Evolutionary conservation across 2,797 vertebrate genomes (phyloP).

Genomic region (Prunella strophiata): DNA sequence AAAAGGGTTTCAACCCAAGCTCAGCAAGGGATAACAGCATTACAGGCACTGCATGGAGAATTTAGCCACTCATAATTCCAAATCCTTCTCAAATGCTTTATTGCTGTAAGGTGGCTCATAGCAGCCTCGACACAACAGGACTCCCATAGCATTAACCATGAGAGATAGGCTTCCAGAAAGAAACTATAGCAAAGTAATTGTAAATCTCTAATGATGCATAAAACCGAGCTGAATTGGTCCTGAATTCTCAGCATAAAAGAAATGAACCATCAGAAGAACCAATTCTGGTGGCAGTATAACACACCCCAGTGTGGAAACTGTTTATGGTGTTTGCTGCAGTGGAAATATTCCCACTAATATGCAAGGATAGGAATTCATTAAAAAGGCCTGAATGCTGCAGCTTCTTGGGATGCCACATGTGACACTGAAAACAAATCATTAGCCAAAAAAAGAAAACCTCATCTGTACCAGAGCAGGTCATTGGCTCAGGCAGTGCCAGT

Average conservation of each 20-base stretch:
- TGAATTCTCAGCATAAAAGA: constrained; percentile 68
- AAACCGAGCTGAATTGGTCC: constrained; percentile 66
- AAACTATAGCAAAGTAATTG: constrained; percentile 74
- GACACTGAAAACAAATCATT: constrained; percentile 13
- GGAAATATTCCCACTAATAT: constrained; percentile 58
- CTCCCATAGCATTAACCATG: constrained; percentile 63
- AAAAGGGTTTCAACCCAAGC: constrained; percentile 21
- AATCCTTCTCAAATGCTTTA: constrained; percentile 66
- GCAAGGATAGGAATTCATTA: constrained; percentile 29
- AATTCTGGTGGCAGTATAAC: constrained; percentile 62
- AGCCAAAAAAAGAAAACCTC: constrained; percentile 3
- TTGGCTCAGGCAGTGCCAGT: not conserved
- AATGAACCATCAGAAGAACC: constrained; percentile 66
- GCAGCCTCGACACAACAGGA: constrained; percentile 53
- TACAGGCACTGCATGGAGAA: constrained; percentile 29
- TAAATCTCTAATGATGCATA: constrained; percentile 77
- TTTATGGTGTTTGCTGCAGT: constrained; percentile 56
- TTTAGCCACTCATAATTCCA: constrained; percentile 66
- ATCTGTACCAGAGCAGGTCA: not conserved
- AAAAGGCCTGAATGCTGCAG: not conserved
- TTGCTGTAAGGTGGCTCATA: constrained; percentile 62
- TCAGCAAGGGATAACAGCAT: constrained; percentile 69
- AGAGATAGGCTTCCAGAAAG: constrained; percentile 55
- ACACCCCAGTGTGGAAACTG: constrained; percentile 50
- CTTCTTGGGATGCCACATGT: not conserved